Evolutionary conservation across 2,797 vertebrate genomes (phyloP), one percentile per base, ranked within the genome.

Genomic region (Propithecus perrieri): DNA sequence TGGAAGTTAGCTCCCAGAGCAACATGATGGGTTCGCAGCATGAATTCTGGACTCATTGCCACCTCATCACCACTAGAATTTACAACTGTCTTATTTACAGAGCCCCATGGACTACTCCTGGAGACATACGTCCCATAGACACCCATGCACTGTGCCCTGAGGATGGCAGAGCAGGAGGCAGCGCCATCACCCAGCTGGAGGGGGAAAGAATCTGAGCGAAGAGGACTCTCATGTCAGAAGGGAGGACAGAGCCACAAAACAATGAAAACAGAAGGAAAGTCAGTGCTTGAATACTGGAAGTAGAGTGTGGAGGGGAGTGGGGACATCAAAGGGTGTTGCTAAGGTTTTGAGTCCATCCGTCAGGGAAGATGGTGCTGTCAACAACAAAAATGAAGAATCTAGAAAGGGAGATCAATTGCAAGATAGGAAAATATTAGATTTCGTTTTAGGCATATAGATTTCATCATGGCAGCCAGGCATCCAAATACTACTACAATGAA

Each of bases 301-400:
- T 1, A 57, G n/a, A 79, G 30, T 1, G 0, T 15, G 0, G 18
- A 30, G 69, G 65, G 41, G 10, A 28, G 18, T 17, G 9, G 17
- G 24, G 43, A 38, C 46, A 55, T 35, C 57, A 33, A 65, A 79
- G 80, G 43, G 14, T 26, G 24, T 20, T 38, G n/a, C 72, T 48
- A 76, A 55, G 28, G 30, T 75, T 83, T 79, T 14, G 28, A 74
- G 46, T 65, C 86, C 94, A 95, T 63, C 46, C 85, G 67, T 80
- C 84, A 48, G 79, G 71, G 78, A 90, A 83, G 38, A 72, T 5
- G 17, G 84, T 41, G 55, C 24, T 55, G 38, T 65, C 50, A 12
- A 65, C 53, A 30, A 48, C 9, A 11, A 53, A 79, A 85, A 38
- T 57, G n/a, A 94, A 83, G 61, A 76, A 81, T 63, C 67, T 41